phyloP scores from a whole-genome alignment of 2,113 vertebrate species.

The Crotalus tigris region DNA sequence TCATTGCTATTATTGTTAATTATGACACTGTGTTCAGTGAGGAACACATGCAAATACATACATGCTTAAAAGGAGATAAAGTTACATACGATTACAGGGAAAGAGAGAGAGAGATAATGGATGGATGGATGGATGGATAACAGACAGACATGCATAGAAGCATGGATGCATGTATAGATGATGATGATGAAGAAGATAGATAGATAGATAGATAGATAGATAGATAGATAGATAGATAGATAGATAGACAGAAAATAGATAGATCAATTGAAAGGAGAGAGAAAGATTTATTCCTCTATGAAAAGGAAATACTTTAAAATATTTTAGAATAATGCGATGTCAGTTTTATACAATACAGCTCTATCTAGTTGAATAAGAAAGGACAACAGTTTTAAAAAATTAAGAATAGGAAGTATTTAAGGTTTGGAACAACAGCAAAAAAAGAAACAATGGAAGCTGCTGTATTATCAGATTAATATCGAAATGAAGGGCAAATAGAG shows the following conservation, averaged over 20 bases:
- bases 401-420: slow-evolving; percentile 16
- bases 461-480: neutral
- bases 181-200: no score
- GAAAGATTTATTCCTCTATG: neutral
- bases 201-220: neutral
- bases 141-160: neutral
- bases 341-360: neutral
- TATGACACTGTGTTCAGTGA: neutral
- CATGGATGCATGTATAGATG: no score
- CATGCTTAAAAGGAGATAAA: neutral
- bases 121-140: neutral
- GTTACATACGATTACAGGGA: neutral
- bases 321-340: neutral
- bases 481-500: neutral
- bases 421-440: slow-evolving; percentile 65
- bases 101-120: neutral
- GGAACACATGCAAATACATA: neutral
- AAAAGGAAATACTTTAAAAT: neutral
- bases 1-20: neutral
- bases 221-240: no score
- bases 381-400: neutral
- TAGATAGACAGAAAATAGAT: no score
- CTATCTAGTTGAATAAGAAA: neutral
- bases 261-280: no score
- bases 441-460: slow-evolving; percentile 15